phyloP scores from a whole-genome alignment of 1,140 invertebrate species.

The Hormaphis cornu region DNA sequence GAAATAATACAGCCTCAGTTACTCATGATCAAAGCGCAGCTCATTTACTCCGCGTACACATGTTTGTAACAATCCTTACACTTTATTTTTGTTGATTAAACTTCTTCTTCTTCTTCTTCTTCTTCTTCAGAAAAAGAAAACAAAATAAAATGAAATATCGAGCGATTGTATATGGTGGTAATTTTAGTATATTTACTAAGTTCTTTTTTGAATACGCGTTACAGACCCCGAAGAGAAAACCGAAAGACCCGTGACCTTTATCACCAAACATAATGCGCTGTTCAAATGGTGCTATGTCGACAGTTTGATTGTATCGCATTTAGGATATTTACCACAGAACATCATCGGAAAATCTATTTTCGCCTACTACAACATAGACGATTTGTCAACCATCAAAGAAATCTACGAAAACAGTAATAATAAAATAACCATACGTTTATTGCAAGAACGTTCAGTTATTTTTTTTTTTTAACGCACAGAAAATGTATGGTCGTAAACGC shows the following conservation, averaged over 20 bases:
- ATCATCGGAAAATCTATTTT: slow-evolving; percentile 70
- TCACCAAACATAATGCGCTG: slow-evolving; percentile 63
- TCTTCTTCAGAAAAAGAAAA: too few relatives aligned
- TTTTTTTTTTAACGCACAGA: too few relatives aligned
- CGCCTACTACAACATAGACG: slow-evolving; percentile 80
- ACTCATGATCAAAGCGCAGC: slow-evolving; percentile 16
- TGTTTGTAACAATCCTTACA: slow-evolving; percentile 34
- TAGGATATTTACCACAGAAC: slow-evolving; percentile 84
- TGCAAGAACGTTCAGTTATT: too few relatives aligned
- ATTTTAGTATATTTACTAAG: too few relatives aligned
- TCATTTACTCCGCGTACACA: slow-evolving; percentile 36
- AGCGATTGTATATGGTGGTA: too few relatives aligned
- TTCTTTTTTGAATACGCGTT: too few relatives aligned
- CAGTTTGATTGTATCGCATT: slow-evolving; percentile 62
- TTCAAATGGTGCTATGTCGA: slow-evolving; percentile 58
- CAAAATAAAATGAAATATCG: neutral
- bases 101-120: too few relatives aligned
- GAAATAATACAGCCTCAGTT: neutral
- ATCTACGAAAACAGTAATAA: slow-evolving; percentile 69
- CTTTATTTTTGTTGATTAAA: too few relatives aligned
- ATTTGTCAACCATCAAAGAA: slow-evolving; percentile 65
- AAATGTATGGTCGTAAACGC: too few relatives aligned
- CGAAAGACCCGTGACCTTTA: slow-evolving; percentile 52
- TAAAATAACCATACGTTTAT: slow-evolving; percentile 41
- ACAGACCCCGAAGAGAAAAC: neutral